phyloP scores from a whole-genome alignment of 2,888 invertebrate species.

The Dolichopus griseipennis region DNA sequence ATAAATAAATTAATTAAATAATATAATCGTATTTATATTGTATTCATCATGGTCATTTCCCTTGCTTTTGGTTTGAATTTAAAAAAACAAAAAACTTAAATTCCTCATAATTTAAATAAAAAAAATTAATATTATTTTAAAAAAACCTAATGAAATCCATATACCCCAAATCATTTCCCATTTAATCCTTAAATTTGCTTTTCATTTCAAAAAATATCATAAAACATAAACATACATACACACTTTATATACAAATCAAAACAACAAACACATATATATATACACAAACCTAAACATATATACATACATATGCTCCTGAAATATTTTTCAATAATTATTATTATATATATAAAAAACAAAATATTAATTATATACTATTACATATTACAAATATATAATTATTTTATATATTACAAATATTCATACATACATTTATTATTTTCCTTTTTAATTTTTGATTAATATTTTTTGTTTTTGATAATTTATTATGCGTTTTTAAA shows the following conservation, averaged over 20 bases:
- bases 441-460: too few relatives aligned
- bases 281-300: neutral
- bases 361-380: neutral
- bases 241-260: neutral
- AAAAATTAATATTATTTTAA: neutral
- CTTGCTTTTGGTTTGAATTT: neutral
- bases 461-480: too few relatives aligned
- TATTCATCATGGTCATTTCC: constrained; percentile 12
- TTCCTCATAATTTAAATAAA: neutral
- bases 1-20: constrained; percentile 12
- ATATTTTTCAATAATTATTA: too few relatives aligned
- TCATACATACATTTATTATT: neutral
- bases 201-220: too few relatives aligned
- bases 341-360: neutral
- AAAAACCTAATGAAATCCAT: neutral
- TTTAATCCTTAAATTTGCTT: neutral
- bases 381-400: neutral
- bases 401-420: neutral
- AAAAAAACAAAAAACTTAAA: too few relatives aligned
- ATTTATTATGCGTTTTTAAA: too few relatives aligned
- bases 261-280: neutral
- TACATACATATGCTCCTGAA: neutral
- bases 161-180: neutral
- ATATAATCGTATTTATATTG: constrained; percentile 11
- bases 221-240: too few relatives aligned